Conservation (phyloP, 2,113 vertebrate species). For the Myrmophylax atrothorax region DNA sequence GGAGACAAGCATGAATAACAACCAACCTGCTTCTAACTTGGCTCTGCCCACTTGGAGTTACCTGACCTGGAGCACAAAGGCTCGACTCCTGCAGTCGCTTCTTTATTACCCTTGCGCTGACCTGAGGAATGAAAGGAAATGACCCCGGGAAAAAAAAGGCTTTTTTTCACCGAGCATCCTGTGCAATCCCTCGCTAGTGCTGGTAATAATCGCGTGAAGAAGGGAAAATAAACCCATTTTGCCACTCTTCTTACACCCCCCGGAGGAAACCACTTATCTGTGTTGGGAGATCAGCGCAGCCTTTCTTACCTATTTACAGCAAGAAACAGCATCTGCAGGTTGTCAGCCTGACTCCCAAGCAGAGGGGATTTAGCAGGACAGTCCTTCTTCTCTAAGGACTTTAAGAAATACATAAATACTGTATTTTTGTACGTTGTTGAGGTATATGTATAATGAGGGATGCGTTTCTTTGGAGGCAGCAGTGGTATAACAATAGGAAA, state of each 20-base stretch:
- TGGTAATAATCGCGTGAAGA: background rate
- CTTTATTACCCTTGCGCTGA: background rate
- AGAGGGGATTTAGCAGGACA: background rate
- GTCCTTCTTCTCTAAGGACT: background rate
- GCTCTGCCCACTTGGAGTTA: background rate
- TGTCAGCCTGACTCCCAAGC: background rate
- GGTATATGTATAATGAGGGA: background rate
- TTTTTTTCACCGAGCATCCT: fast-evolving
- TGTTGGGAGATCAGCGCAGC: background rate
- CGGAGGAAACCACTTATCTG: background rate
- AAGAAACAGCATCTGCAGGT: background rate
- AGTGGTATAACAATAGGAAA: background rate
- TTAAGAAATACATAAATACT: background rate
- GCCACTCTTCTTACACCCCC: background rate
- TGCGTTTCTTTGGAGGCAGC: background rate
- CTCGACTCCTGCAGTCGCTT: background rate
- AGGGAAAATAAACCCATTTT: background rate
- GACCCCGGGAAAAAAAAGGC: background rate
- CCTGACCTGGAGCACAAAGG: background rate
- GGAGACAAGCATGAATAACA: background rate
- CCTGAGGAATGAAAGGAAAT: background rate
- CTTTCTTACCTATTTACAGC: background rate
- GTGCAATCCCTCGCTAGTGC: background rate
- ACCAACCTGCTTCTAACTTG: fast-evolving
- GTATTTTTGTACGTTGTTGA: background rate